phyloP scores from a whole-genome alignment of 2,797 vertebrate species.

The Spondyliosoma cantharus region DNA sequence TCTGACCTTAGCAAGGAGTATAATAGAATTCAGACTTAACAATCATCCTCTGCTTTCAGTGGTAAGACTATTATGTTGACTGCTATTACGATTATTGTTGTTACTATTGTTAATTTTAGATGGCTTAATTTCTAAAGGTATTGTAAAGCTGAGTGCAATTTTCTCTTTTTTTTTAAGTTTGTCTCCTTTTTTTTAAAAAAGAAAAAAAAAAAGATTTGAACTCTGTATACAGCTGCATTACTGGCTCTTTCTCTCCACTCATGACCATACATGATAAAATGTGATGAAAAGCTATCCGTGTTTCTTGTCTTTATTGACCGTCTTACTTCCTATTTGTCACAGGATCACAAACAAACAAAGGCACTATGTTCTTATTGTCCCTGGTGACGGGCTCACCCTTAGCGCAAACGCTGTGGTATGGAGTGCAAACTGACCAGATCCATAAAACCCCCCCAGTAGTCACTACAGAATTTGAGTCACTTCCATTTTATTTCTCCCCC shows the following conservation, averaged over 20 bases:
- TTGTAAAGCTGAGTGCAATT: conserved; percentile 82
- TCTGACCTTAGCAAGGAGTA: conserved; percentile 56
- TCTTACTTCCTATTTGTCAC: not conserved
- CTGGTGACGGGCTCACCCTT: not conserved
- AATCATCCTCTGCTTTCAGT: conserved; percentile 78
- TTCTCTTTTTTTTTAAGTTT: conserved; percentile 66
- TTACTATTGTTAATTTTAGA: conserved; percentile 82
- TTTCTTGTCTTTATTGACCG: conserved; percentile 65
- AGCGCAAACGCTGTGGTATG: not conserved
- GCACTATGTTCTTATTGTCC: not conserved
- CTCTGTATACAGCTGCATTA: conserved; percentile 83
- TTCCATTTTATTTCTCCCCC: not conserved
- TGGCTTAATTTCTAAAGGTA: conserved; percentile 79
- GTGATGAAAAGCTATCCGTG: conserved; percentile 71
- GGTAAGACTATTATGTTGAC: conserved; percentile 76
- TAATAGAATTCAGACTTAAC: conserved; percentile 81
- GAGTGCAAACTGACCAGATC: not conserved
- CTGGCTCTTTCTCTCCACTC: conserved; percentile 81
- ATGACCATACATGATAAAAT: conserved; percentile 84
- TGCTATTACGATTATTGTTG: conserved; percentile 79
- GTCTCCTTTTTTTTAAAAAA: conserved; percentile 57
- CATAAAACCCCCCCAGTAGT: not conserved
- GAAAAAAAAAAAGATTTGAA: conserved; percentile 64
- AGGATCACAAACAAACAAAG: not conserved
- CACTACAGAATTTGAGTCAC: not conserved